Evolutionary conservation across 2,888 invertebrate species (phyloP).

Genomic region (Heliconius sara): DNA sequence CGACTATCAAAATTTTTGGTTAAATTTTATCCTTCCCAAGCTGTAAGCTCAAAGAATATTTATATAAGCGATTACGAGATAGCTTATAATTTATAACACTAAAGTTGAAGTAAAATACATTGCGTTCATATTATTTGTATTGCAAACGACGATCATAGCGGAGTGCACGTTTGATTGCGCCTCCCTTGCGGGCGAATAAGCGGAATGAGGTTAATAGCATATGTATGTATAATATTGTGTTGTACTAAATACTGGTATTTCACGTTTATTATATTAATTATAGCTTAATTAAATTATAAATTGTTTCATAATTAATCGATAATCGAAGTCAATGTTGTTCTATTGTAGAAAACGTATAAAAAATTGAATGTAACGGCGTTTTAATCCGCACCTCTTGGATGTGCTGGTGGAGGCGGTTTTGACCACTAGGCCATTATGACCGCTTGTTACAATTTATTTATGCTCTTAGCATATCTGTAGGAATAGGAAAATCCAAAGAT

Average conservation of each 20-base stretch:
- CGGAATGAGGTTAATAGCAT: constrained; percentile 11
- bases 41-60: background rate
- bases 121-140: constrained; percentile 8
- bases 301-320: no score
- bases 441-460: no score
- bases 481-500: no score
- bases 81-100: constrained; percentile 13
- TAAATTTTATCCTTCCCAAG: background rate
- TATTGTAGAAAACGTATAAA: no score
- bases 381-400: no score
- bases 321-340: no score
- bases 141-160: constrained; percentile 12
- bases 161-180: constrained; percentile 12
- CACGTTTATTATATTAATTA: background rate
- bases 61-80: background rate
- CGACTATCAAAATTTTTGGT: background rate
- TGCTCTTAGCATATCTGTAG: no score
- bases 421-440: no score
- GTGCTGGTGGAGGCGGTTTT: no score
- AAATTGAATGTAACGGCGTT: no score
- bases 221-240: background rate
- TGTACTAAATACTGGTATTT: background rate
- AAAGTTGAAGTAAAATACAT: background rate
- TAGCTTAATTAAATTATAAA: no score
- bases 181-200: background rate